Evolutionary conservation across 2,888 invertebrate genomes (phyloP).

Genomic region (Hypolimnas misippus): DNA sequence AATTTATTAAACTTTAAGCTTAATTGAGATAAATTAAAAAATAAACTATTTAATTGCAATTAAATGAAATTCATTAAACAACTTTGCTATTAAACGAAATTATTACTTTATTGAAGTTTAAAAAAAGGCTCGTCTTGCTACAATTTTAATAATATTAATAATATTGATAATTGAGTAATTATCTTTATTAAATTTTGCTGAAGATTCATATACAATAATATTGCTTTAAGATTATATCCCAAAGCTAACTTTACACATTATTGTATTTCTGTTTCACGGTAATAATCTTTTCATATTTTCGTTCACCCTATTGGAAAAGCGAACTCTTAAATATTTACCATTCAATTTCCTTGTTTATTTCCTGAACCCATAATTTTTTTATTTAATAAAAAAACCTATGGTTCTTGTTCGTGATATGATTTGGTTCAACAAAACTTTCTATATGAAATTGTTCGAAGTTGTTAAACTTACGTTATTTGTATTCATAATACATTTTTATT

Average conservation of each 20-base stretch:
- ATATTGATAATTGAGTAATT: too few relatives aligned
- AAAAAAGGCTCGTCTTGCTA: too few relatives aligned
- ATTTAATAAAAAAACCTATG: constrained; percentile 20
- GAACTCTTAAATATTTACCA: constrained; percentile 39
- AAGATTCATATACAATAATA: constrained; percentile 5
- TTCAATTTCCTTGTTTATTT: constrained; percentile 36
- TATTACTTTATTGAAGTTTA: too few relatives aligned
- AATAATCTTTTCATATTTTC: constrained; percentile 38
- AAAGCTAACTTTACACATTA: constrained; percentile 20
- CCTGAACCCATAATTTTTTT: constrained; percentile 26
- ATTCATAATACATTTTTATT: too few relatives aligned
- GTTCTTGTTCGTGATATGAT: neutral
- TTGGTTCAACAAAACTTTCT: constrained; percentile 1
- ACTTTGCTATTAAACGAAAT: too few relatives aligned
- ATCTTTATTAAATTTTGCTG: too few relatives aligned
- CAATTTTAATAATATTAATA: too few relatives aligned
- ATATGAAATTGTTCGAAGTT: neutral
- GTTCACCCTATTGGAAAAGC: constrained; percentile 32
- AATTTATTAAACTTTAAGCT: too few relatives aligned
- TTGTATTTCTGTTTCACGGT: constrained; percentile 35
- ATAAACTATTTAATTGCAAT: too few relatives aligned
- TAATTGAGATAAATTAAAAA: too few relatives aligned
- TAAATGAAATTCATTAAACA: too few relatives aligned
- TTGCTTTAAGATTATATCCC: constrained; percentile 24
- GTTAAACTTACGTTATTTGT: too few relatives aligned